Base-by-base conservation (phyloP, 2,888 invertebrate genomes). In the Horisme vitalbata region DNA sequence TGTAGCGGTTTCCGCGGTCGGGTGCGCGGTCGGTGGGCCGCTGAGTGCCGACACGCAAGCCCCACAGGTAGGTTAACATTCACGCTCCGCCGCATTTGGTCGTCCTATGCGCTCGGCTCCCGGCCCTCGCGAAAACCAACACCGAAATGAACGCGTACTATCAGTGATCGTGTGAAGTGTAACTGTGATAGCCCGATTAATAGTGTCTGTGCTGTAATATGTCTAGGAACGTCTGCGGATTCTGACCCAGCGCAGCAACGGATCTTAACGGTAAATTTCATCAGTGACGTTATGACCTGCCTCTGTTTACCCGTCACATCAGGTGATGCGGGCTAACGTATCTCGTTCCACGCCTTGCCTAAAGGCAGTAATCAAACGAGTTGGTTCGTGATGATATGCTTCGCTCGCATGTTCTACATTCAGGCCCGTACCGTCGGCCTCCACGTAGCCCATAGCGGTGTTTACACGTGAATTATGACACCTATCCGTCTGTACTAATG, bases 31-130 rank as follows among this genome's bases (percentile, higher is more conserved):
- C 44, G 45, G 63, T 58, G 55, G 61, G 59, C 55, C 45, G 62
- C 71, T 60, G 71, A 57, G 64, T 58, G 67, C 69, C 78, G 85
- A 89, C 89, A 89, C 88, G 89, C 88, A 83, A 84, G 81, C 86
- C 84, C 79, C 72, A 72, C 87, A 88, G 89, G 87, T 88, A 88
- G 87, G 89, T 87, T 87, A 88, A 79, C 75, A 75, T 86, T 85
- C 76, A 88, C 85, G 89, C 76, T 87, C 85, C 72, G 81, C 71
- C 83, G 87, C 87, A 86, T 81, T 87, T 83, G 85, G 72, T 79
- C 75, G 77, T 79, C 74, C 81, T 79, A 74, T 79, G 85, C 77
- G 79, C 79, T 75, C 51, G 45, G 73, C 72, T 75, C 79, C 80
- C 80, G 76, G 75, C 80, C 78, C 76, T 69, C 71, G 73, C 70